Percentiles rank a stretch among this genome's conserved stretches.
phyloP scores from a whole-genome alignment of 2,888 invertebrate genomes.

The Ichneumoninae sp. region DNA sequence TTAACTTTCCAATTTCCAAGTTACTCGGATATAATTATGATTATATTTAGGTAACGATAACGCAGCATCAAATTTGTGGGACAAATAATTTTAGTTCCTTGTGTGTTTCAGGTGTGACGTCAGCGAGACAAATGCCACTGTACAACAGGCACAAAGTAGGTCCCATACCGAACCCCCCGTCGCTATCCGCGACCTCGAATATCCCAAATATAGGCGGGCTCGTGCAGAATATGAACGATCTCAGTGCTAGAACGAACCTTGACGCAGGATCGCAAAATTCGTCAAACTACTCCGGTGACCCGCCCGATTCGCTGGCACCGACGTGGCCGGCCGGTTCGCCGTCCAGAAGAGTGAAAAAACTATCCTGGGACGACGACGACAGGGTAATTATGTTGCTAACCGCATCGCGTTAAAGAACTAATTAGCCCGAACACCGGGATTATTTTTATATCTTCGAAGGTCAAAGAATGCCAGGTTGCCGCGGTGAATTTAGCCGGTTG shows the following conservation, averaged over 20 bases:
- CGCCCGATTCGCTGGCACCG: conserved; percentile 80
- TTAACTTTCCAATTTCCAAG: not conserved
- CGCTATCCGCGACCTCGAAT: conserved; percentile 80
- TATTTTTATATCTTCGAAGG: conserved; percentile 19
- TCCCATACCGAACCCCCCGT: conserved; percentile 79
- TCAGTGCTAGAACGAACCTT: conserved; percentile 79
- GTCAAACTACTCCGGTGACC: conserved; percentile 81
- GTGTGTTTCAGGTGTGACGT: conserved; percentile 73
- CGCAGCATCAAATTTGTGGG: not conserved
- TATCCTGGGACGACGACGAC: conserved; percentile 90
- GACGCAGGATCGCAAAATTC: conserved; percentile 79
- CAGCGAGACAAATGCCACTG: conserved; percentile 77
- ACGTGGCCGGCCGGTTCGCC: conserved; percentile 90
- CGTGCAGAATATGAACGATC: conserved; percentile 82
- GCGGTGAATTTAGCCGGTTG: not conserved
- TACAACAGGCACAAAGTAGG: conserved; percentile 80
- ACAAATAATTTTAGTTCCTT: not conserved
- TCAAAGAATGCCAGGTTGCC: conserved; percentile 15
- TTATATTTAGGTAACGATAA: not conserved
- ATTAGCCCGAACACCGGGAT: not conserved
- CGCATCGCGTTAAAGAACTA: not conserved
- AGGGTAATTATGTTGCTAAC: conserved; percentile 70
- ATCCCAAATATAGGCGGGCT: conserved; percentile 82
- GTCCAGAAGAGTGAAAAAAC: conserved; percentile 90
- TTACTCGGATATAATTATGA: not conserved